These are phyloP conservation scores for Turdus rufiventris DNA, from an alignment of 2,113 vertebrate species.

Conservation along the genomic window DNA sequence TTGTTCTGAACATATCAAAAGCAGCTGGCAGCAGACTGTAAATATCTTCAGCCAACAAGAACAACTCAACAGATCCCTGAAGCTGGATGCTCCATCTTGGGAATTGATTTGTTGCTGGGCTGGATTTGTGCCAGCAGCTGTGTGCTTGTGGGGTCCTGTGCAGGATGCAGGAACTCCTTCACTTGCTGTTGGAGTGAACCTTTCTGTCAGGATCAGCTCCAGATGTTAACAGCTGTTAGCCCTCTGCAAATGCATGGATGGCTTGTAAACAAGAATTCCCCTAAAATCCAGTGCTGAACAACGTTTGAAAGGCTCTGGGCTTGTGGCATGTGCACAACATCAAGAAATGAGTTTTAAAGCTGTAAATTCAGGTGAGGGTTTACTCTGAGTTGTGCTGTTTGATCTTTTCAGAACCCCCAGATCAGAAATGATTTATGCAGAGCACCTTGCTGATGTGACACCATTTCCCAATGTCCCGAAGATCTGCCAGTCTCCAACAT, in stretches of 20 bases:
- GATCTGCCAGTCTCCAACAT: neutral
- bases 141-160: neutral
- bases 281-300: neutral
- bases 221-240: neutral
- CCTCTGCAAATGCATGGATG: neutral
- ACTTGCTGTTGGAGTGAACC: neutral
- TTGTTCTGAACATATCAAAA: neutral
- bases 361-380: neutral
- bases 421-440: neutral
- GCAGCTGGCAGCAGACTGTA: neutral
- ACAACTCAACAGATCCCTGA: neutral
- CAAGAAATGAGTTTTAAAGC: neutral
- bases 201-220: neutral
- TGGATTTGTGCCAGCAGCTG: neutral
- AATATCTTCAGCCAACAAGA: neutral
- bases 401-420: neutral
- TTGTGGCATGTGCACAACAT: neutral
- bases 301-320: neutral
- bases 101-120: neutral
- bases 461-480: neutral
- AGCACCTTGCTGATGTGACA: neutral
- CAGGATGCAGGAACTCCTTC: neutral
- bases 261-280: neutral
- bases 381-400: neutral
- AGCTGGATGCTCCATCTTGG: neutral